A percentile compares a stretch with the other conserved stretches of the same genome.
Evolutionary conservation across 2,888 invertebrate species (phyloP).

Genomic region (Nomada lathburiana): DNA sequence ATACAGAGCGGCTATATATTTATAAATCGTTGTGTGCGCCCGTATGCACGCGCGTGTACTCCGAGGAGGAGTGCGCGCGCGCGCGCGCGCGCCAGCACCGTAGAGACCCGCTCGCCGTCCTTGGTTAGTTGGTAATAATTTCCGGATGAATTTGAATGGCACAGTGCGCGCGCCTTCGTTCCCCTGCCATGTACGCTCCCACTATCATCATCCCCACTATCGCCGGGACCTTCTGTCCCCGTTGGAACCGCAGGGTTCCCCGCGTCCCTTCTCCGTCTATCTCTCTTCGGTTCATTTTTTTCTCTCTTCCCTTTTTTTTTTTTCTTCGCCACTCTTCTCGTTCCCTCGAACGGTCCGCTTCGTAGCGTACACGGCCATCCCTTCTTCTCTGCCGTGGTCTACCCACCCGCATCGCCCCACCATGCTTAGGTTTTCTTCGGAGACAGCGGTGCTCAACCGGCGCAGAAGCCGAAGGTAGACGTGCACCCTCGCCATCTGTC

Average conservation of each 20-base stretch:
- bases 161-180: slow-evolving; percentile 63
- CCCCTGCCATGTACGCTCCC: neutral
- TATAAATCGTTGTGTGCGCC: slow-evolving; percentile 34
- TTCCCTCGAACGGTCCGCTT: slow-evolving; percentile 45
- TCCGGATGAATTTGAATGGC: slow-evolving; percentile 81
- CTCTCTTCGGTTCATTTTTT: slow-evolving; percentile 35
- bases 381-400: slow-evolving; percentile 18
- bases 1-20: slow-evolving; percentile 21
- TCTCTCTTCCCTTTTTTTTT: slow-evolving; percentile 42
- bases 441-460: slow-evolving; percentile 69
- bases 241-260: neutral
- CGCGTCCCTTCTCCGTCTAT: slow-evolving; percentile 19
- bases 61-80: slow-evolving; percentile 17
- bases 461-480: slow-evolving; percentile 47
- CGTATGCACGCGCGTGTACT: slow-evolving; percentile 10
- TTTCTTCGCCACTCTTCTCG: slow-evolving; percentile 42
- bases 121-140: slow-evolving; percentile 76
- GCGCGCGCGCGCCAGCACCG: slow-evolving; percentile 26
- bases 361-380: slow-evolving; percentile 36
- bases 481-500: slow-evolving; percentile 67
- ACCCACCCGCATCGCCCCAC: slow-evolving; percentile 56
- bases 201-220: neutral
- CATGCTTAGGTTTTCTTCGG: slow-evolving; percentile 47
- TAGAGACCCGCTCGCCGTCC: slow-evolving; percentile 71
- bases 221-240: neutral